These are phyloP conservation scores for Rallus limicola DNA, from an alignment of 2,113 vertebrate species.

Conservation along the genomic window DNA sequence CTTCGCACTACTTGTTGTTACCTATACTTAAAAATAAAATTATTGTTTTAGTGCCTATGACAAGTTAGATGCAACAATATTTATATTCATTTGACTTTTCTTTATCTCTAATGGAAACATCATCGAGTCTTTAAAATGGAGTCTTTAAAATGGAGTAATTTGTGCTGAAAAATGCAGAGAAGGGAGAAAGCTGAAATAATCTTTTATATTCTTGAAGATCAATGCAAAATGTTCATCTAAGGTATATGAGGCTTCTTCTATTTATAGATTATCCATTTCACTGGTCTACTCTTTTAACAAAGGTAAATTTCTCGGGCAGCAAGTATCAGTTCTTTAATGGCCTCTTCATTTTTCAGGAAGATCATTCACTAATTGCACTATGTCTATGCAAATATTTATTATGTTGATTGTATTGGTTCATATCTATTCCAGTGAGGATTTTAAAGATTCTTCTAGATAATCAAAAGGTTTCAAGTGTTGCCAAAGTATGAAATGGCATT, in stretches of 20 bases:
- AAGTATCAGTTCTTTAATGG: neutral
- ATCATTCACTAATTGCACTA: neutral
- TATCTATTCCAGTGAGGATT: neutral
- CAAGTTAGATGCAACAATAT: neutral
- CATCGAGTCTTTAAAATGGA: neutral
- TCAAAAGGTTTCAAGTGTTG: neutral
- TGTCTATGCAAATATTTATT: neutral
- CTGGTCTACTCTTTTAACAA: neutral
- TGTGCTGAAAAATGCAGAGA: neutral
- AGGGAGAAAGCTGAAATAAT: neutral
- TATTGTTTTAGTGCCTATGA: neutral
- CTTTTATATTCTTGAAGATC: neutral
- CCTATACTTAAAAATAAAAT: neutral
- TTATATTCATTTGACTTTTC: neutral
- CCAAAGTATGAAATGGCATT: neutral
- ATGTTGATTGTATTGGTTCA: accelerated
- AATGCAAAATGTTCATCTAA: neutral
- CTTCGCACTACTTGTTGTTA: neutral
- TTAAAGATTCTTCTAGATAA: neutral
- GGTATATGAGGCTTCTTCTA: neutral
- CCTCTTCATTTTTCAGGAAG: neutral
- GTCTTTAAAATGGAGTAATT: neutral
- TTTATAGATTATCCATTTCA: neutral
- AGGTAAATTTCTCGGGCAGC: neutral
- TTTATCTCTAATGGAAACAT: neutral